Evolutionary conservation across 2,888 invertebrate genomes (phyloP), one percentile per base, ranked within the genome.

Genomic region (Eucera pruinosa): DNA sequence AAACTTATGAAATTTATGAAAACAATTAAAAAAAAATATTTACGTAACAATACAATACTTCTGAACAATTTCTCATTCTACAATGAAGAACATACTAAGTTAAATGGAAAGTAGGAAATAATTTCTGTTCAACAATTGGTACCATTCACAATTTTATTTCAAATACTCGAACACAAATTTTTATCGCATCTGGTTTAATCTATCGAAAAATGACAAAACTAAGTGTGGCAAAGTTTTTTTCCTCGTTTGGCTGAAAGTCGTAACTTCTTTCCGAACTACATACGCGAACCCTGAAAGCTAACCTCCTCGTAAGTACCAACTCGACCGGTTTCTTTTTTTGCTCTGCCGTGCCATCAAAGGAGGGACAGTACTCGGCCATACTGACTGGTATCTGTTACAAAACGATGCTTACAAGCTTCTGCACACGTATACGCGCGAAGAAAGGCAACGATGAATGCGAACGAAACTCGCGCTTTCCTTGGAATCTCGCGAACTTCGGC

Each of bases 241-340:
- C 7, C 33, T 33, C 20, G 20, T 41, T 50, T 36, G 47, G 30
- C n/a, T 67, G 61, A 74, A 43, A 57, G 52, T 45, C 50, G 75
- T 60, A 75, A 78, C 52, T 75, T 68, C 76, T 68, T 52, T 58
- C 47, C 58, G 50, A 76, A 68, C 52, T 68, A 47, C 48, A n/a
- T 70, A 61, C 61, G 43, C 64, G 74, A 74, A 80, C 68, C 71
- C 72, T 69, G 73, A 66, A 75, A 50, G 80, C 72, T 76, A 77
- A 78, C 77, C 81, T 58, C 77, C 64, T 80, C 73, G 85, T 82
- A 83, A 87, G 86, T 83, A 85, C 76, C 58, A 43, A 78, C 86
- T 81, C 81, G 83, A 87, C 87, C 87, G 87, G 87, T 87, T 87
- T 85, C 84, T 76, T 76, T 76, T 70, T 78, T 85, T 75, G 75